Conservation (phyloP, 2,113 vertebrate genomes). For the Myrmecobius fasciatus region DNA sequence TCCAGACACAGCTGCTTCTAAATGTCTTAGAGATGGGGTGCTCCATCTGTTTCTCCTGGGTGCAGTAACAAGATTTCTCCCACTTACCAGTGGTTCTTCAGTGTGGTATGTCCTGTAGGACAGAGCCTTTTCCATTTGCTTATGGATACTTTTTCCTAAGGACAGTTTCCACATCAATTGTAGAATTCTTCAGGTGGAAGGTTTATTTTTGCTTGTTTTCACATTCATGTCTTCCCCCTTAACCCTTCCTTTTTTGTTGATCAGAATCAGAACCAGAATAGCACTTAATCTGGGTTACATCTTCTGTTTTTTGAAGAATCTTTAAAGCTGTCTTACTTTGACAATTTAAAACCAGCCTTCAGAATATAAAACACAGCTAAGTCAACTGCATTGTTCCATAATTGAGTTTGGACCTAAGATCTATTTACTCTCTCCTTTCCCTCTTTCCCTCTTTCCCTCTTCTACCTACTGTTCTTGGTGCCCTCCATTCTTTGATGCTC, state of each 20-base stretch:
- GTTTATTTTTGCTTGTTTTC: not conserved
- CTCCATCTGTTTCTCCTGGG: not conserved
- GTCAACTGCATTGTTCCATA: not conserved
- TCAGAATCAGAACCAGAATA: not conserved
- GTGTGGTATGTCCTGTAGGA: not conserved
- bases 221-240: not conserved
- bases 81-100: not conserved
- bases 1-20: not conserved
- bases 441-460: not conserved
- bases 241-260: not conserved
- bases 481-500: not conserved
- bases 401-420: not conserved
- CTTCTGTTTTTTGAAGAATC: not conserved
- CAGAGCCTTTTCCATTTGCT: not conserved
- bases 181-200: not conserved
- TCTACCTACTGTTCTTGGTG: not conserved
- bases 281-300: not conserved
- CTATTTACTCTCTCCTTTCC: not conserved
- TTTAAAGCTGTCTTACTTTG: not conserved
- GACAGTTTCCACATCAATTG: not conserved
- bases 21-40: not conserved
- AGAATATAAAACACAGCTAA: not conserved
- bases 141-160: not conserved
- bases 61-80: not conserved
- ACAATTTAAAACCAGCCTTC: not conserved